Conservation (phyloP, 2,797 vertebrate species). For the Scolopax bukidnonensis region DNA sequence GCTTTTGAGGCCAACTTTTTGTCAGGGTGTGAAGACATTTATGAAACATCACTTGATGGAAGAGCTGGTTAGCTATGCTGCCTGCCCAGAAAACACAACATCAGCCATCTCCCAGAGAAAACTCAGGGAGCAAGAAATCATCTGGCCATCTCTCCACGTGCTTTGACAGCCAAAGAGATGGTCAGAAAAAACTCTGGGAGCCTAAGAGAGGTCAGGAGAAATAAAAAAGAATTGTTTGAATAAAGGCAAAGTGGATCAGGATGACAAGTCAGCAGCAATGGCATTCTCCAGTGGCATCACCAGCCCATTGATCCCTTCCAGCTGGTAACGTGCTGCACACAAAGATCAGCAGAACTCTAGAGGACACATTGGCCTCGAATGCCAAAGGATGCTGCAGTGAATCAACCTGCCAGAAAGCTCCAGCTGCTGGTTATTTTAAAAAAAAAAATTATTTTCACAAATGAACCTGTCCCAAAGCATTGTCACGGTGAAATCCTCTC, state of each 20-base stretch:
- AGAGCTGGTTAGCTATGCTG: conserved; percentile 87
- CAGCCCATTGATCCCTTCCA: background rate
- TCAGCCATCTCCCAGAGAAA: background rate
- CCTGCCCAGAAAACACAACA: conserved; percentile 75
- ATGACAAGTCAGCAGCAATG: background rate
- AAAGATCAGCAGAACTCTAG: background rate
- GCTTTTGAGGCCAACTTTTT: conserved; percentile 86
- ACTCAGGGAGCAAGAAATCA: background rate
- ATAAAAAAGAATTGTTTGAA: background rate
- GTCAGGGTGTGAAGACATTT: conserved; percentile 83
- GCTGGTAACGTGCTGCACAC: background rate
- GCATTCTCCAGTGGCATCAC: background rate
- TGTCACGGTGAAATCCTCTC: background rate
- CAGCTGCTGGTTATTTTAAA: background rate
- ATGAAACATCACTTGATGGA: conserved; percentile 91
- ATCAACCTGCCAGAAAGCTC: background rate
- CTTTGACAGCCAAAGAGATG: background rate
- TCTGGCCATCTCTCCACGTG: background rate
- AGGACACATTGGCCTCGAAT: accelerated
- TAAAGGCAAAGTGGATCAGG: background rate
- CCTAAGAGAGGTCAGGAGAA: background rate
- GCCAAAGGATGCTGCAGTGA: background rate
- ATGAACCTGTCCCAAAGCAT: background rate
- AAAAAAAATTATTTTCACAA: background rate
- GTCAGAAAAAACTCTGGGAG: background rate